Percentiles rank a stretch among this genome's conserved stretches.
Conservation (phyloP, 2,888 invertebrate species). For the Globia sparganii region DNA sequence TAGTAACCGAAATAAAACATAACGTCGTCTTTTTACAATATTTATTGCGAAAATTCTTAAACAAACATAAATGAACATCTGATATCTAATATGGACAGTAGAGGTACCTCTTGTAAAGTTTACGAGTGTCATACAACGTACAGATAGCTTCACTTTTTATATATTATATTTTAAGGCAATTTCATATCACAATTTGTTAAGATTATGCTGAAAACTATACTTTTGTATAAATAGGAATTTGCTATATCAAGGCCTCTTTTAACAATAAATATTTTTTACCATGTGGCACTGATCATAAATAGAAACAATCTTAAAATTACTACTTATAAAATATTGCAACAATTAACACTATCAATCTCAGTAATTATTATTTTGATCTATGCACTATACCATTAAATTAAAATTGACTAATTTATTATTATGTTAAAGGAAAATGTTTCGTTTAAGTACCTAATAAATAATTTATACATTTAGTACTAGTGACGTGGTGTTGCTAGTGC, state of each 20-base stretch:
- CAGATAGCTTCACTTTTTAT: constrained; percentile 57
- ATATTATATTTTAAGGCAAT: constrained; percentile 79
- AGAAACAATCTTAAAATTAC: constrained; percentile 71
- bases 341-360: constrained; percentile 83
- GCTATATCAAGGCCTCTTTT: constrained; percentile 61
- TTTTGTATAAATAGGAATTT: constrained; percentile 65
- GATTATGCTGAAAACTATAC: constrained; percentile 63
- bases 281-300: constrained; percentile 73
- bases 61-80: constrained; percentile 80
- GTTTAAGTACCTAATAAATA: constrained; percentile 69
- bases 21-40: constrained; percentile 64
- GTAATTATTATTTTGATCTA: constrained; percentile 75
- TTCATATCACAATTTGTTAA: constrained; percentile 82
- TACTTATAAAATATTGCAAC: constrained; percentile 79
- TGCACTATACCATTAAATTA: constrained; percentile 75
- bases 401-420: constrained; percentile 86
- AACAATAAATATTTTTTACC: constrained; percentile 62
- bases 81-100: constrained; percentile 75
- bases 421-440: constrained; percentile 77
- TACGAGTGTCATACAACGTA: constrained; percentile 50
- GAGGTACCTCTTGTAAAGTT: constrained; percentile 73
- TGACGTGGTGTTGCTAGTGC: constrained; percentile 70
- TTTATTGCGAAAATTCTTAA: constrained; percentile 79
- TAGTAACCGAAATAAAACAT: constrained; percentile 49
- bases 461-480: constrained; percentile 70